A percentile compares a stretch with the other conserved stretches of the same genome.
These are phyloP conservation scores for Parazoanthus atlanticus DNA, from an alignment of 92 coral and sea anemone genomes.

Conservation along the genomic window DNA sequence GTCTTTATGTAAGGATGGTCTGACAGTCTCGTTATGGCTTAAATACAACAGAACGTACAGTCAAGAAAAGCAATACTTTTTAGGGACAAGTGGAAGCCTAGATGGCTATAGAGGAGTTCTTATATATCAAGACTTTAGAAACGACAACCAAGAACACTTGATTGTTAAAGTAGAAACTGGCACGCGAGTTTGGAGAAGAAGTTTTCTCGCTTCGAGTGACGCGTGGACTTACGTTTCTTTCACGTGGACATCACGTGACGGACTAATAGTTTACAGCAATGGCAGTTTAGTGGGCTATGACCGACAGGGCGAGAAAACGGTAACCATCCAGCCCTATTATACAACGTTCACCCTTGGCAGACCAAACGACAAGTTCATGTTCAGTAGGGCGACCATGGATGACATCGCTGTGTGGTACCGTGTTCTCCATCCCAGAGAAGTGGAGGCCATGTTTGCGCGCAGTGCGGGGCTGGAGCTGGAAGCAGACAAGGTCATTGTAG, in stretches of 20 bases:
- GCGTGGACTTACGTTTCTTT: constrained; percentile 87
- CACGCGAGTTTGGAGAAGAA: constrained; percentile 82
- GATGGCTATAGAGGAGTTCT: constrained; percentile 83
- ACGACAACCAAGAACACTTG: constrained; percentile 72
- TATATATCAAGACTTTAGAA: constrained; percentile 80
- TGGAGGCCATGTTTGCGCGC: constrained; percentile 79
- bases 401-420: constrained; percentile 92
- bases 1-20: constrained; percentile 74
- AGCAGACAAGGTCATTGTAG: constrained; percentile 46
- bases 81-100: constrained; percentile 91
- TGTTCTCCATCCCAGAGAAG: constrained; percentile 75
- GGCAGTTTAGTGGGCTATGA: constrained; percentile 75
- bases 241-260: constrained; percentile 90
- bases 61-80: constrained; percentile 67
- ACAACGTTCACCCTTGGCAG: constrained; percentile 70
- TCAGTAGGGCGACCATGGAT: constrained; percentile 78
- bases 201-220: constrained; percentile 81
- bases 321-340: constrained; percentile 54
- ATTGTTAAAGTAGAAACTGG: constrained; percentile 90
- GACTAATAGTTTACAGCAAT: constrained; percentile 79
- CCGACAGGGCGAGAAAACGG: constrained; percentile 52
- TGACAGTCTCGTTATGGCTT: constrained; percentile 91
- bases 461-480: constrained; percentile 59
- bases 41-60: constrained; percentile 61
- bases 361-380: constrained; percentile 60